Base-by-base conservation (phyloP, 2,888 invertebrate genomes). In the Eilema griseolum region DNA sequence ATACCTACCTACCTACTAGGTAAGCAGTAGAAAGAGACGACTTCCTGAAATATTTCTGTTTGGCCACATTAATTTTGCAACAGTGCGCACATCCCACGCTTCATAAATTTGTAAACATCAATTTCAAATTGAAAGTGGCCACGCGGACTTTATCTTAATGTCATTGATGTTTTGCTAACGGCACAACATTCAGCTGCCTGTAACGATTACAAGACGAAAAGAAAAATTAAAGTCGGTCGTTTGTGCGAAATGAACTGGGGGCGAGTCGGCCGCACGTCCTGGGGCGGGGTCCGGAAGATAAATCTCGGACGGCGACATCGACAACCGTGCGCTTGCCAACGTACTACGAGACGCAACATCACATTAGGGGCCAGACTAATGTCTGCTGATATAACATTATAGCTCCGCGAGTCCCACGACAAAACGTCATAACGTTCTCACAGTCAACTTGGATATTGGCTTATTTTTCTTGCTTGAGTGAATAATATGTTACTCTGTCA, bases 361-460 rank as follows among this genome's bases (percentile, higher is more conserved):
- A 87, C 89, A 88, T 89, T 89, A 89, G 87, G 84, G 86, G 79
- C 80, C 83, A 79, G 84, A 84, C 89, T 90, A 90, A 90, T 89
- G 90, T 88, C 84, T 83, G 75, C 83, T 83, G 86, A 87, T 87
- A 86, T 85, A 87, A 85, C 85, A 85, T 84, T 85, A 83, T 77
- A 77, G 56, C 52, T 76, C 74, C 80, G 76, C 78, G 72, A 77
- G 56, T 52, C 76, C 73, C 80, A 77, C 77, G 72, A 75, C 81
- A 80, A 77, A 79, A 78, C 72, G 74, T 78, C 79, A 78, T 66
- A 52, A 67, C 63, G 56, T 69, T 56, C 59, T 10, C 28, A 28
- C 8, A 61, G 41, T 41, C 26, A 52, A 67, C 33, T 33, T 67
- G 23, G 23, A 52, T 31, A 33, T 46, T 52, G 52, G 52, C 52